Conservation (phyloP, 2,797 vertebrate species). For the Paratrypauchen microcephalus region DNA sequence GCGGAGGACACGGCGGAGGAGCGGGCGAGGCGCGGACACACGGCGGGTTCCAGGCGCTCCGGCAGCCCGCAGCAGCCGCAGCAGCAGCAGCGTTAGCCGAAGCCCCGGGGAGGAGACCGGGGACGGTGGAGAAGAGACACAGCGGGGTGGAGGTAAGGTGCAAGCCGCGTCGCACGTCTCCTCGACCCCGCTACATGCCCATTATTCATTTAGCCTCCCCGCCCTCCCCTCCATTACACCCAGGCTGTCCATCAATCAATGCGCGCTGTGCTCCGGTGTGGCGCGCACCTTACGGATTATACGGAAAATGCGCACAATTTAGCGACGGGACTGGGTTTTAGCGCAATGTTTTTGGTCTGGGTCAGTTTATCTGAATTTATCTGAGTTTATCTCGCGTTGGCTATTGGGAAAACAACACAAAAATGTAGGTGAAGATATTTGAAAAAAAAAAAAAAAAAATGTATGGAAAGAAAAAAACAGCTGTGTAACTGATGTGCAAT, state of each 20-base stretch:
- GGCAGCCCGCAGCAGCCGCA: conserved; percentile 49
- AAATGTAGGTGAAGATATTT: too few relatives aligned
- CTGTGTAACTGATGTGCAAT: too few relatives aligned
- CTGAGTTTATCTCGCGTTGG: too few relatives aligned
- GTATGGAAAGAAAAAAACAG: too few relatives aligned
- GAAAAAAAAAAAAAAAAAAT: too few relatives aligned
- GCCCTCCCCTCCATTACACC: conserved; percentile 47
- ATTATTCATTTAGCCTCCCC: conserved; percentile 68
- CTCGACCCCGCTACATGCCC: conserved; percentile 45
- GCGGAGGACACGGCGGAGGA: not conserved
- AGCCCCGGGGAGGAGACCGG: conserved; percentile 34
- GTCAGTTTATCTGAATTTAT: too few relatives aligned
- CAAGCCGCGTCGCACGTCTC: conserved; percentile 46
- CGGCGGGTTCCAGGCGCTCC: conserved; percentile 56
- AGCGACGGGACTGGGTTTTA: not conserved
- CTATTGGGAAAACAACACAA: too few relatives aligned
- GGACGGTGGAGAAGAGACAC: conserved; percentile 6
- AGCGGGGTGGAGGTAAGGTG: conserved; percentile 43
- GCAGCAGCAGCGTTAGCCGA: conserved; percentile 46
- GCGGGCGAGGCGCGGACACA: conserved; percentile 74
- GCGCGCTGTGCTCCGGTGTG: not conserved
- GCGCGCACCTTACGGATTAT: not conserved
- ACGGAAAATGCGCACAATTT: not conserved
- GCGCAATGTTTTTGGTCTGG: too few relatives aligned
- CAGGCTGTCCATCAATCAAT: conserved; percentile 23